These are phyloP conservation scores for Dicaeum eximium DNA, from an alignment of 2,113 vertebrate genomes.

Conservation along the genomic window DNA sequence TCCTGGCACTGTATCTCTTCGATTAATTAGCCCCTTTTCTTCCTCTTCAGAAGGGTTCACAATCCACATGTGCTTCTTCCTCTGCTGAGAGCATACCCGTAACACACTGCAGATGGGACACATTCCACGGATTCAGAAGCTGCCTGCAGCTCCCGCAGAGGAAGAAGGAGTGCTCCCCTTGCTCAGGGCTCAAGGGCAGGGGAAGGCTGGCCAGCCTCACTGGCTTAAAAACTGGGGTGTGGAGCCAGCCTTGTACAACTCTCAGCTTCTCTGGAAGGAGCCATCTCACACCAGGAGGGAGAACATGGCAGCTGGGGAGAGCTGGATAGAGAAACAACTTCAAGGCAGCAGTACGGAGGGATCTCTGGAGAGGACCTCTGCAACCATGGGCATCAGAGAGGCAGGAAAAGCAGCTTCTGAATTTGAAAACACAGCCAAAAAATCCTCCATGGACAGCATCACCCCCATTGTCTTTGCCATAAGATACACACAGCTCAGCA, in stretches of 20 bases:
- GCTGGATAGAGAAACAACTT: not conserved
- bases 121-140: conserved; percentile 59
- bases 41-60: conserved; percentile 53
- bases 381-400: not conserved
- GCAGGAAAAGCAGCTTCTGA: not conserved
- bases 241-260: not conserved
- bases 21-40: conserved; percentile 54
- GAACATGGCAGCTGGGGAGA: not conserved
- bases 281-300: not conserved
- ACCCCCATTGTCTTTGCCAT: not conserved
- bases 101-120: conserved; percentile 58
- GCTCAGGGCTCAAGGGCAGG: not conserved
- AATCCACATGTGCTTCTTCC: conserved; percentile 55
- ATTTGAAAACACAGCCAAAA: not conserved
- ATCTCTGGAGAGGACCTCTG: not conserved
- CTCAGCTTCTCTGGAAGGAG: not conserved
- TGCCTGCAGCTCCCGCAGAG: not conserved
- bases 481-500: not conserved
- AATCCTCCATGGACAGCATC: not conserved
- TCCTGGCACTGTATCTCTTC: conserved; percentile 43
- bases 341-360: not conserved
- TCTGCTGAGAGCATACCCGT: not conserved
- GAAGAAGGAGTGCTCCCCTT: not conserved
- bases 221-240: not conserved
- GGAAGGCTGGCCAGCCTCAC: not conserved